A percentile compares a stretch with the other conserved stretches of the same genome.
Evolutionary conservation across 2,888 invertebrate species (phyloP).

Genomic region (Oscheius onirici): DNA sequence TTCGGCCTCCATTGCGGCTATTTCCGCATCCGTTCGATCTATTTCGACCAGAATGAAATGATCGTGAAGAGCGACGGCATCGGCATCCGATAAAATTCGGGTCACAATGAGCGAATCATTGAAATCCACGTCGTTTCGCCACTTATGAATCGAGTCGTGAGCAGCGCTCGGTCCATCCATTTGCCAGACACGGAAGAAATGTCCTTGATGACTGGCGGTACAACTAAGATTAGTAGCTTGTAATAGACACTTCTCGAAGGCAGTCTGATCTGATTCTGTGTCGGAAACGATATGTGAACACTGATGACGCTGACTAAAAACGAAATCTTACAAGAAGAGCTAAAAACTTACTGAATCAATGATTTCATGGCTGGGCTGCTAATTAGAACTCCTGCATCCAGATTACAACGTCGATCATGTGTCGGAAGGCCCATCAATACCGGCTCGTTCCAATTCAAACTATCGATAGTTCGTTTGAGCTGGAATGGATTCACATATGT

Average conservation of each 20-base stretch:
- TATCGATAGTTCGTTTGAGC: slow-evolving; percentile 79
- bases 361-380: slow-evolving; percentile 86
- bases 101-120: slow-evolving; percentile 72
- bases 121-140: slow-evolving; percentile 44
- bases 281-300: slow-evolving; percentile 51
- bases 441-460: slow-evolving; percentile 63
- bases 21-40: slow-evolving; percentile 64
- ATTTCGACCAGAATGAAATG: slow-evolving; percentile 66
- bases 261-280: slow-evolving; percentile 56
- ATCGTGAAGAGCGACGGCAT: slow-evolving; percentile 72
- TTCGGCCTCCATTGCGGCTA: slow-evolving; percentile 72
- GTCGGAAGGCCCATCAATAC: slow-evolving; percentile 51
- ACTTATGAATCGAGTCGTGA: slow-evolving; percentile 51
- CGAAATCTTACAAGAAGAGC: too few relatives aligned
- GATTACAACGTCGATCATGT: slow-evolving; percentile 72
- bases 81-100: slow-evolving; percentile 72
- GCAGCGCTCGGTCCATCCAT: slow-evolving; percentile 53
- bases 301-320: slow-evolving; percentile 61
- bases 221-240: slow-evolving; percentile 66
- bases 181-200: slow-evolving; percentile 48
- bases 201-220: slow-evolving; percentile 44
- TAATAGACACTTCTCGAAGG: slow-evolving; percentile 66
- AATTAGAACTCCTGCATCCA: slow-evolving; percentile 86
- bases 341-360: slow-evolving; percentile 74
- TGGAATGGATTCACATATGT: slow-evolving; percentile 85